Evolutionary conservation across 2,113 vertebrate species (phyloP).

Genomic region (Silurus asotus): DNA sequence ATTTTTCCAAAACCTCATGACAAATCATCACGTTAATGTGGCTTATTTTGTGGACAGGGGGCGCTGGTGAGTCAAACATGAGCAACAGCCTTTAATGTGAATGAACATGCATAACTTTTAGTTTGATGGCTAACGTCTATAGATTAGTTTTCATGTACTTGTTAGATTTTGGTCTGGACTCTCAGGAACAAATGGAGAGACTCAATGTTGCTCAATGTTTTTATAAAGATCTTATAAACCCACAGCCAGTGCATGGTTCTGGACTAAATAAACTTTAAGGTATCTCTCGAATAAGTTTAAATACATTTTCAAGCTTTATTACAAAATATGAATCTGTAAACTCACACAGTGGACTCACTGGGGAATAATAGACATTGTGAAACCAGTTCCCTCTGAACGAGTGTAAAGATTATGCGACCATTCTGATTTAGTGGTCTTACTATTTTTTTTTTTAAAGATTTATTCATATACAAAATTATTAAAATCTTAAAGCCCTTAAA

Average conservation of each 20-base stretch:
- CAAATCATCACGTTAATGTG: neutral
- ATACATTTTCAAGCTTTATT: neutral
- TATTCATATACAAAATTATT: neutral
- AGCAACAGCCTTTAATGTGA: neutral
- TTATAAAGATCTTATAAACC: neutral
- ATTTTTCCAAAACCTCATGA: neutral
- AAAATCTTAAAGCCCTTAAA: neutral
- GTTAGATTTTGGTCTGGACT: neutral
- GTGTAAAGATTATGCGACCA: neutral
- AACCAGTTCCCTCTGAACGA: neutral
- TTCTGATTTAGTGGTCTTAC: too few relatives aligned
- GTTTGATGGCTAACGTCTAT: neutral
- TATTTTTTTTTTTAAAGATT: neutral
- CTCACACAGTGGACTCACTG: neutral
- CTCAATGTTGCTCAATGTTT: neutral
- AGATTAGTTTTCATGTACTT: neutral
- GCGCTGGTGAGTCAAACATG: slow-evolving; percentile 21
- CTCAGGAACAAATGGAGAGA: neutral
- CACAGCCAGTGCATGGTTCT: neutral
- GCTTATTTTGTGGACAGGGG: slow-evolving; percentile 12
- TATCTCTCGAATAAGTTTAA: neutral
- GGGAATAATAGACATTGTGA: neutral
- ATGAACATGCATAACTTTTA: neutral
- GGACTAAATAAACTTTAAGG: neutral
- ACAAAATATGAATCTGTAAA: neutral